Percentiles rank a stretch among this genome's conserved stretches.
Conservation (phyloP, 2,888 invertebrate species). For the Drosophila anceps region DNA sequence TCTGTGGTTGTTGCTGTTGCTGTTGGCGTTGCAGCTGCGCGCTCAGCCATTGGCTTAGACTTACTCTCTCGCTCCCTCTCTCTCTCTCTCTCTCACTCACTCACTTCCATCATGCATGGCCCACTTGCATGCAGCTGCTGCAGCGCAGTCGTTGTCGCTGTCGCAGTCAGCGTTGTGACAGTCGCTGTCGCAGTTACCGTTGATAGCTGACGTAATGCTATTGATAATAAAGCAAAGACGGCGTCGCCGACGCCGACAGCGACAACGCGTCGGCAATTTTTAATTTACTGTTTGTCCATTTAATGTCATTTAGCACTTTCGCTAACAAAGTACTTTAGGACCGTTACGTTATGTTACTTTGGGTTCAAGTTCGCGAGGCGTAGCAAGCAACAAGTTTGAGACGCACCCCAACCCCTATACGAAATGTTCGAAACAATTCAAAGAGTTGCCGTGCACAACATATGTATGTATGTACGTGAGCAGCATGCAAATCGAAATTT, state of each 20-base stretch:
- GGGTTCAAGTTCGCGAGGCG: slow-evolving; percentile 51
- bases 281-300: slow-evolving; percentile 33
- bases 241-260: slow-evolving; percentile 30
- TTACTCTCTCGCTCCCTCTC: neutral
- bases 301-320: slow-evolving; percentile 49
- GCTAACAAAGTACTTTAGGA: slow-evolving; percentile 33
- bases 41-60: slow-evolving; percentile 11
- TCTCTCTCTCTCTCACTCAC: neutral
- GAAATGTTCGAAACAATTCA: slow-evolving; percentile 21
- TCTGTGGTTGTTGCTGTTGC: slow-evolving; percentile 11
- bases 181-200: slow-evolving; percentile 14
- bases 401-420: slow-evolving; percentile 11
- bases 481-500: slow-evolving; percentile 44
- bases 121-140: slow-evolving; percentile 49
- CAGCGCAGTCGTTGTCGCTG: slow-evolving; percentile 36
- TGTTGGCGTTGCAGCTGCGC: slow-evolving; percentile 45
- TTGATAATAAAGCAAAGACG: slow-evolving; percentile 48
- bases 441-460: slow-evolving; percentile 2
- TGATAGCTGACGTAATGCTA: slow-evolving; percentile 51
- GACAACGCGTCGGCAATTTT: slow-evolving; percentile 34
- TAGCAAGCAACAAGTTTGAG: slow-evolving; percentile 32
- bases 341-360: slow-evolving; percentile 14
- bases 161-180: slow-evolving; percentile 22
- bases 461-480: too few species aligned
- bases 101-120: slow-evolving; percentile 42